Evolutionary conservation across 2,888 invertebrate genomes (phyloP), one percentile per base, ranked within the genome.

Genomic region (Blera fallax): DNA sequence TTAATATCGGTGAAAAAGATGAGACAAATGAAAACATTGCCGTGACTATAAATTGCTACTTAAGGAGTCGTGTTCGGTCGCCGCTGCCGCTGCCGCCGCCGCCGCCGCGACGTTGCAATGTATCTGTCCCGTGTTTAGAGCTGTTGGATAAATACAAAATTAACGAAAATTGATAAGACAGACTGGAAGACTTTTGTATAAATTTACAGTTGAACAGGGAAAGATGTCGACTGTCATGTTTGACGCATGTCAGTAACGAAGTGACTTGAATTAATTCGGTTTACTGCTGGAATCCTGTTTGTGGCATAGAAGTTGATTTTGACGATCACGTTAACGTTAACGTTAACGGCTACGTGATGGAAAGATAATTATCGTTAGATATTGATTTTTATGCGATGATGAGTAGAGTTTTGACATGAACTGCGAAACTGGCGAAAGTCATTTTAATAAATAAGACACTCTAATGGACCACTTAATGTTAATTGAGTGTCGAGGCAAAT

Each of bases 41-140:
- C 81, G 76, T 52, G 85, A 85, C 72, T 85, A 81, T 77, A 85
- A 85, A 85, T 85, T 76, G 81, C 81, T 85, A 85, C 85, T 85
- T 85, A 85, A 81, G 85, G 72, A 85, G 85, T 84, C 78, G 60
- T n/a, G n/a, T n/a, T n/a, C n/a, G n/a, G n/a, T 32, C 76, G 32
- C 34, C 56, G 50, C n/a, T 40, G 18, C 14, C 32, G 29, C 58
- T 21, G 29, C n/a, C 7, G n/a, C 24, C 76, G 32, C 34, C 56
- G 50, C n/a, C 43, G 18, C 14, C 32, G 29, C 58, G n/a, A n/a
- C n/a, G n/a, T n/a, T 21, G 29, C n/a, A 10, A 27, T 29, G 18
- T 14, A 7, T 21, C 21, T 29, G 10, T 48, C 27, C 27, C 37
- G 40, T 40, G 45, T 48, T 54, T 60, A 34, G 60, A 43, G 11